Percentiles rank a stretch among this genome's conserved stretches.
These are phyloP conservation scores for Stigmatopora argus DNA, from an alignment of 2,113 vertebrate genomes.

Conservation along the genomic window DNA sequence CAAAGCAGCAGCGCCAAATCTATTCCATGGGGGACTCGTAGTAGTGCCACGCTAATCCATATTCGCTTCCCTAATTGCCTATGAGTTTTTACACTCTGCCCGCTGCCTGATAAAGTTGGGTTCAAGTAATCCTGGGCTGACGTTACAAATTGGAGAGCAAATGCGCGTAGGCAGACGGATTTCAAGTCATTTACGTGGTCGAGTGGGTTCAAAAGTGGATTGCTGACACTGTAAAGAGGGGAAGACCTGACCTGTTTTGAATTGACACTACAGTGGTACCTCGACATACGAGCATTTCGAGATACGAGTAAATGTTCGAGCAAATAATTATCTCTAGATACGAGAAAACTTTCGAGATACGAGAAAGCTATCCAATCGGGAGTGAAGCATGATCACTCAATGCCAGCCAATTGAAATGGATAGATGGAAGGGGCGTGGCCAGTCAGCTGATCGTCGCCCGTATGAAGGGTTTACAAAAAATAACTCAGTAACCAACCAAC, in stretches of 20 bases:
- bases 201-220: constrained; percentile 59
- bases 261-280: not conserved
- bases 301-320: too few species aligned
- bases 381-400: too few species aligned
- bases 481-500: too few species aligned
- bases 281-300: too few species aligned
- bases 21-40: constrained; percentile 46
- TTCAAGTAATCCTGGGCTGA: constrained; percentile 62
- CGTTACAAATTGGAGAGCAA: constrained; percentile 36
- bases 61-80: constrained; percentile 66
- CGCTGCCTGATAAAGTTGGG: constrained; percentile 65
- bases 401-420: too few species aligned
- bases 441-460: too few species aligned
- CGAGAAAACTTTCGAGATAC: too few species aligned
- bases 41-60: constrained; percentile 54
- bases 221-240: constrained; percentile 54
- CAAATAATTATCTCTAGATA: too few species aligned
- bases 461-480: too few species aligned
- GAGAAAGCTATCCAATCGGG: too few species aligned
- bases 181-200: constrained; percentile 61
- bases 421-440: too few species aligned
- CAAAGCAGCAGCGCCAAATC: constrained; percentile 44
- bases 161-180: constrained; percentile 28
- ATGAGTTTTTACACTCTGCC: constrained; percentile 65
- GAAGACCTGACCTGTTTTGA: constrained; percentile 23